phyloP scores from a whole-genome alignment of 2,113 vertebrate genomes.

The Sula dactylatra region DNA sequence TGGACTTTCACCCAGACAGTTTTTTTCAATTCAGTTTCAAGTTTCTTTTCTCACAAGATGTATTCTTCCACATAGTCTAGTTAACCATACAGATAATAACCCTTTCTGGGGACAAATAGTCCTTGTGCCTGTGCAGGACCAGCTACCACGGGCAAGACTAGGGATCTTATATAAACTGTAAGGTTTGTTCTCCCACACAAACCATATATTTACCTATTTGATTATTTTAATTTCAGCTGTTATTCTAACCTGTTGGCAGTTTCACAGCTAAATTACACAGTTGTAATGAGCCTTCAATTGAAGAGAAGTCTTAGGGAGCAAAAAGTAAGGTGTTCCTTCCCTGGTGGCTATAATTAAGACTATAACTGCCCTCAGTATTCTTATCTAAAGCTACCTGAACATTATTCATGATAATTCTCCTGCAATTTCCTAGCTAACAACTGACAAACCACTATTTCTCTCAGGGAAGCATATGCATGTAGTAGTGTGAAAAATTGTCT shows the following conservation, averaged over 20 bases:
- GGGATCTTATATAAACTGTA: neutral
- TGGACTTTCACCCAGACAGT: neutral
- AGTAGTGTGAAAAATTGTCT: neutral
- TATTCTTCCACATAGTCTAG: neutral
- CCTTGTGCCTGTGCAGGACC: neutral
- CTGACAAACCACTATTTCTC: neutral
- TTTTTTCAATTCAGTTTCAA: neutral
- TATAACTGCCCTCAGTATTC: neutral
- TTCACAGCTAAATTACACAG: neutral
- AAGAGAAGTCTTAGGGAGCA: neutral
- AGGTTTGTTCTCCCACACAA: neutral
- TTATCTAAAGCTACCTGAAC: neutral
- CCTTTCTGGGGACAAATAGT: neutral
- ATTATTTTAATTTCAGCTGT: neutral
- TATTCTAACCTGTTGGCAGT: neutral
- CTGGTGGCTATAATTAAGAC: neutral
- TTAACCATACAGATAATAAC: neutral
- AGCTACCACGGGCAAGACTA: neutral
- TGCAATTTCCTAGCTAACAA: neutral
- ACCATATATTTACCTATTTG: neutral
- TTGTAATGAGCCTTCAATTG: neutral
- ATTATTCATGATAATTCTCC: neutral
- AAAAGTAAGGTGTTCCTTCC: neutral
- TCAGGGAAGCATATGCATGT: neutral
- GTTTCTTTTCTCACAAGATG: neutral